Base-by-base conservation (phyloP, 2,113 vertebrate species). In the Circaetus gallicus region DNA sequence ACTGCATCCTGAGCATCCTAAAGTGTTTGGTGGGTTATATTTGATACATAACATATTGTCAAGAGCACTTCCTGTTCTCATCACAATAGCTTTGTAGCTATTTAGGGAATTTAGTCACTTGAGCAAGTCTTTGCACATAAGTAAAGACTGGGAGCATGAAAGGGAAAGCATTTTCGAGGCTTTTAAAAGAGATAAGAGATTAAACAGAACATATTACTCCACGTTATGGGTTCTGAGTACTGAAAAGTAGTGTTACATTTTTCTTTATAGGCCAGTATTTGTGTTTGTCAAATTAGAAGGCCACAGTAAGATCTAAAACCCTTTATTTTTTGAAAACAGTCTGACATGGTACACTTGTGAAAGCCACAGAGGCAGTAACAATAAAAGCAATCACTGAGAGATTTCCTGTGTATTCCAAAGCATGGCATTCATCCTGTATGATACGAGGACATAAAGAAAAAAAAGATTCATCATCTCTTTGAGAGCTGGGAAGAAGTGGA, bases 51-150 rank as follows among this genome's bases (percentile, higher is more conserved):
- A 56, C 32, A 79, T 8, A 10, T 53, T 71, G 61, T 59, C 79
- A 97, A 76, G 80, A 78, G 45, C 59, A 61, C 28, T 96, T 96
- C 80, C 65, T 93, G 56, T 90, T 86, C 69, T 91, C 93, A 95
- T 92, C 86, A 85, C 78, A 80, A 92, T 40, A 89, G 19, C 63
- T 97, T 95, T 94, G 77, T 63, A 93, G 78, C 80, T 93, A 95
- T 96, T 97, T 96, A 89, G 65, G 82, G 89, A 95, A 86, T 95
- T 93, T 29, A 93, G 85, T 78, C 88, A 93, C 56, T 92, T 38
- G 6, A 88, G 43, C 28, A 86, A 89, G 47, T 43, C 45, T 92
- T 74, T 85, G 61, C 65, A 81, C 84, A 93, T 82, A 85, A 97
- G 93, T 83, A 86, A 87, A 91, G 47, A 71, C 42, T 16, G 31